Evolutionary conservation across 2,888 invertebrate species (phyloP).

Genomic region (Pristionchus entomophagus): DNA sequence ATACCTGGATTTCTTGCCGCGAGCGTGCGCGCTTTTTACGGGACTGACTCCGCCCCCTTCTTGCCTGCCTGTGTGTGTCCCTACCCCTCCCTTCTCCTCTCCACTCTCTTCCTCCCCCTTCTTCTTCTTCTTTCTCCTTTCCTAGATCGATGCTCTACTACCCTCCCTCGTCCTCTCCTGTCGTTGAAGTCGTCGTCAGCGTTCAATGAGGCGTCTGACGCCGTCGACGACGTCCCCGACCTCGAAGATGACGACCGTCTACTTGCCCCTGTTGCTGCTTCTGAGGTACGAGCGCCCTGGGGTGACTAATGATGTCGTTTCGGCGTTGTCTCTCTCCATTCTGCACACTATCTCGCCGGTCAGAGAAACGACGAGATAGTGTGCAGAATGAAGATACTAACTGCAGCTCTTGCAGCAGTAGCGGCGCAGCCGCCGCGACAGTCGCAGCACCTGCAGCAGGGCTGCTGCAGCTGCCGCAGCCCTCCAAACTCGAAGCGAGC

Average conservation of each 20-base stretch:
- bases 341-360: too few relatives aligned
- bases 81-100: not conserved
- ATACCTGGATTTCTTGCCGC: too few relatives aligned
- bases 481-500: too few relatives aligned
- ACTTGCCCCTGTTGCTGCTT: not conserved
- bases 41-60: not conserved
- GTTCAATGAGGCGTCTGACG: not conserved
- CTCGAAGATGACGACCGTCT: not conserved
- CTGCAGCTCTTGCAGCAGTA: not conserved
- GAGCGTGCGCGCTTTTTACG: not conserved
- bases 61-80: constrained; percentile 4
- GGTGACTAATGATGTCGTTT: too few relatives aligned
- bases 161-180: not conserved
- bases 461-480: not conserved
- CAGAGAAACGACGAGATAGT: too few relatives aligned
- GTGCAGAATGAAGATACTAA: too few relatives aligned
- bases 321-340: too few relatives aligned
- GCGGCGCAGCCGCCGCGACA: not conserved
- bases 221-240: not conserved
- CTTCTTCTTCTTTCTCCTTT: constrained; percentile 13
- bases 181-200: not conserved
- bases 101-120: constrained; percentile 20
- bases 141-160: constrained; percentile 40
- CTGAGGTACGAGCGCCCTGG: not conserved
- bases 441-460: not conserved